phyloP scores from a whole-genome alignment of 2,888 invertebrate species.

The Drosophila nr. medialis region DNA sequence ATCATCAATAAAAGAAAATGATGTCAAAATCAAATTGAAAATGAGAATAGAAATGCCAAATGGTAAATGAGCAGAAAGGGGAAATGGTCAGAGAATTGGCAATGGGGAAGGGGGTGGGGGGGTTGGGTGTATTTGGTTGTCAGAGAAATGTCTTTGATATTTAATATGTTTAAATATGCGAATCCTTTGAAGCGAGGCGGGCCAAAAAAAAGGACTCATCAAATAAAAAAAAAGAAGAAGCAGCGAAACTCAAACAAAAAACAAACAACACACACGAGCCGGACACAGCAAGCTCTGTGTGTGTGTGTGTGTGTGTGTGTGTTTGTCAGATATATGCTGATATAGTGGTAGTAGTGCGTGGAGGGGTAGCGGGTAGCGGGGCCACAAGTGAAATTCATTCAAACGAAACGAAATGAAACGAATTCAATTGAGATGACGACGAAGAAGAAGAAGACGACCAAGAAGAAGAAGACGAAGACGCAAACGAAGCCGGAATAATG shows the following conservation, averaged over 20 bases:
- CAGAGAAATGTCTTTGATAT: constrained; percentile 75
- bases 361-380: constrained; percentile 16
- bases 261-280: constrained; percentile 36
- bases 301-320: constrained; percentile 25
- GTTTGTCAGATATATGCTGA: constrained; percentile 57
- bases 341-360: constrained; percentile 50
- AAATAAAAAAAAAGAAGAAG: constrained; percentile 14
- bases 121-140: constrained; percentile 1
- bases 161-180: constrained; percentile 80
- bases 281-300: constrained; percentile 38
- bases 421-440: constrained; percentile 80
- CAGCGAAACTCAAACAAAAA: constrained; percentile 35
- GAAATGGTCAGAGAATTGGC: constrained; percentile 2
- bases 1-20: constrained; percentile 32
- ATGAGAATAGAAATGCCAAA: constrained; percentile 36
- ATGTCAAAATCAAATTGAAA: constrained; percentile 24
- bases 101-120: constrained; percentile 18
- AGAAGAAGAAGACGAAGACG: constrained; percentile 18
- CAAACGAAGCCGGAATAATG: constrained; percentile 68
- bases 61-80: constrained; percentile 11
- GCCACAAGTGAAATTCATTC: constrained; percentile 75
- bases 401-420: constrained; percentile 82
- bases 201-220: constrained; percentile 22
- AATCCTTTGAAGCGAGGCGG: constrained; percentile 73
- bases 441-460: constrained; percentile 29